These are phyloP conservation scores for Notothenia coriiceps DNA, from an alignment of 2,113 vertebrate genomes.

Conservation along the genomic window DNA sequence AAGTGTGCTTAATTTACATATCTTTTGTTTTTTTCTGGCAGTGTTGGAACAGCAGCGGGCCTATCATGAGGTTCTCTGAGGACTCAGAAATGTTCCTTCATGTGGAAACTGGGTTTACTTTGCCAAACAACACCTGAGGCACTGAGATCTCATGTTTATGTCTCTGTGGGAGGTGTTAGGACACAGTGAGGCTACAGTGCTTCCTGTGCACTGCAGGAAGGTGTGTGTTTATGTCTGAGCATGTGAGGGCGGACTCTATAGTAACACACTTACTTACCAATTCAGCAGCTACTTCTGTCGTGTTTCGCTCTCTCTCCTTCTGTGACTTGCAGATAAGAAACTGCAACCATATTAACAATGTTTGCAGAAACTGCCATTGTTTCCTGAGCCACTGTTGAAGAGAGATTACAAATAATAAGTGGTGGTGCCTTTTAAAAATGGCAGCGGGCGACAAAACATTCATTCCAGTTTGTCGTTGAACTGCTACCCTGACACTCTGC, in stretches of 20 bases:
- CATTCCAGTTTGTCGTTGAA: conserved; percentile 50
- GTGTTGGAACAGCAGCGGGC: conserved; percentile 37
- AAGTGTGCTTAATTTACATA: conserved; percentile 51
- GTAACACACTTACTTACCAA: conserved; percentile 43
- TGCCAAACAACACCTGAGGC: conserved; percentile 58
- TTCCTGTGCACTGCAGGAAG: conserved; percentile 21
- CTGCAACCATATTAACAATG: conserved; percentile 38
- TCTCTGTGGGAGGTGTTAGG: conserved; percentile 9
- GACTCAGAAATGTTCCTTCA: conserved; percentile 45
- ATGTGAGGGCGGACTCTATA: conserved; percentile 17
- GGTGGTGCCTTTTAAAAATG: conserved; percentile 54
- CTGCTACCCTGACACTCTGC: conserved; percentile 53
- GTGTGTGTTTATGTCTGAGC: conserved; percentile 13
- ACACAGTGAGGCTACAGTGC: conserved; percentile 42
- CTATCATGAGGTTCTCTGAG: conserved; percentile 39
- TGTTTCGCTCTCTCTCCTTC: conserved; percentile 37
- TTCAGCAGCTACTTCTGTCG: conserved; percentile 51
- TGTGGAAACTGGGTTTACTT: conserved; percentile 59
- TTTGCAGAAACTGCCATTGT: conserved; percentile 66
- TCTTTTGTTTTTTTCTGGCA: conserved; percentile 24
- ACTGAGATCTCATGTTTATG: conserved; percentile 36
- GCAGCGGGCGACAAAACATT: conserved; percentile 54
- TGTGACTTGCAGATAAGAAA: conserved; percentile 74
- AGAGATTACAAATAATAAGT: conserved; percentile 78
- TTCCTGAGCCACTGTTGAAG: conserved; percentile 57